Evolutionary conservation across 2,888 invertebrate species (phyloP), one percentile per base, ranked within the genome.

Genomic region (Eremobia ochroleuca): DNA sequence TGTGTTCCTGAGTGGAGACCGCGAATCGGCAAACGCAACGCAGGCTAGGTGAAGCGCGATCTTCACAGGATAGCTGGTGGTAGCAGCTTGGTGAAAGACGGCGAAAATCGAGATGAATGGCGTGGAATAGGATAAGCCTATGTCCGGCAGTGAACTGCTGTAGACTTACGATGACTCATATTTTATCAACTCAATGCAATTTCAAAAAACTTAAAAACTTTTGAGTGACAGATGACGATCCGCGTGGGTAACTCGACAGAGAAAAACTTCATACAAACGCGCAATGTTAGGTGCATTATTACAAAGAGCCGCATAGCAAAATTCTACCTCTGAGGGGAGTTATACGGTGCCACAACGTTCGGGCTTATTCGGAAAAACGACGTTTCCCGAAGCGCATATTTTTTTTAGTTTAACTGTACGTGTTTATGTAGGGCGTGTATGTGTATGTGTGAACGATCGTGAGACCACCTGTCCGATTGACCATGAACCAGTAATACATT

Each of bases 401-500:
- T 18, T 70, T 31, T 46, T 43, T 46, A n/a, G n/a, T 34, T n/a
- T n/a, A 25, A n/a, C 21, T 49, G 28, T 68, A 68, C 6, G 1
- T 28, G 34, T 68, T 37, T 65, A 65, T 31, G 15, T 59, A 25
- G 25, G 0, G 58, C 40, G 69, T 46, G 37, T 31, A 76, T 67
- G 59, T 52, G 59, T n/a, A n/a, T 61, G 15, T 61, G 31, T 77
- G 21, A 65, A 46, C 65, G 52, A 55, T 49, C 49, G n/a, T 52
- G 40, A 68, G 72, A 70, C 82, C 85, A 85, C 83, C 81, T 82
- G 83, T 84, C 75, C 31, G 70, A 74, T 70, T 77, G 83, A 9
- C 85, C 85, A 28, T 85, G 83, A 84, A 81, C 81, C 55, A 61
- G 55, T 62, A 52, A 74, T 70, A 64, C 46, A 78, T 78, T 76